Conservation (phyloP, 2,113 vertebrate genomes). For the Genyomyrus donnyi region DNA sequence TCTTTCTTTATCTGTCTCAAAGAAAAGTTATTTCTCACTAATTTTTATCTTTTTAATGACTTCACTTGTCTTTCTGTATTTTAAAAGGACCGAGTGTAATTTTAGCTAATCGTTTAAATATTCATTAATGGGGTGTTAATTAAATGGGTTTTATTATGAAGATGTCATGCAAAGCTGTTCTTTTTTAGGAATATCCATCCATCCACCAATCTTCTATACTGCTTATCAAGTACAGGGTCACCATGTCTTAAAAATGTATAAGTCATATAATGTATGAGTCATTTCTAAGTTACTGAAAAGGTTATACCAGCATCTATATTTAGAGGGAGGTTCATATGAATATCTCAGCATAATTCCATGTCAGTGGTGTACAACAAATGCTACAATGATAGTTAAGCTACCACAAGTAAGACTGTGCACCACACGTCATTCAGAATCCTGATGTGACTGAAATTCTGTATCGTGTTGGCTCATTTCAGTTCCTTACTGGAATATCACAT, state of each 20-base stretch:
- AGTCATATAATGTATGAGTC: background rate
- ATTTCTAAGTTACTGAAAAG: background rate
- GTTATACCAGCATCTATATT: background rate
- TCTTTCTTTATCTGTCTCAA: background rate
- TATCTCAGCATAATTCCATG: background rate
- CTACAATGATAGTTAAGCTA: background rate
- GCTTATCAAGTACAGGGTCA: background rate
- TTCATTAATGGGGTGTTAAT: conserved; percentile 5
- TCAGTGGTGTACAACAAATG: background rate
- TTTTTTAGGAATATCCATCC: background rate
- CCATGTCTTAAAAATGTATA: background rate
- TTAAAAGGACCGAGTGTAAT: background rate
- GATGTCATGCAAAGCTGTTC: conserved; percentile 32
- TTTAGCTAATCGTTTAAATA: background rate
- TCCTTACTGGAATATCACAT: background rate
- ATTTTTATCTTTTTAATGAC: conserved; percentile 6
- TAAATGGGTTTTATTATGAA: conserved; percentile 29
- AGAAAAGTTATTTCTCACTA: background rate
- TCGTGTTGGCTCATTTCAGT: background rate
- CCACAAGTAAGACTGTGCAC: background rate
- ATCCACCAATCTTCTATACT: background rate
- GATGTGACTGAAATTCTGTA: background rate
- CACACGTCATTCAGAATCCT: background rate
- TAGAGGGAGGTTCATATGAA: background rate
- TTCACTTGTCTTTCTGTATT: background rate